Base-by-base conservation (phyloP, 1,140 invertebrate genomes). In the Elymnias hypermnestra region DNA sequence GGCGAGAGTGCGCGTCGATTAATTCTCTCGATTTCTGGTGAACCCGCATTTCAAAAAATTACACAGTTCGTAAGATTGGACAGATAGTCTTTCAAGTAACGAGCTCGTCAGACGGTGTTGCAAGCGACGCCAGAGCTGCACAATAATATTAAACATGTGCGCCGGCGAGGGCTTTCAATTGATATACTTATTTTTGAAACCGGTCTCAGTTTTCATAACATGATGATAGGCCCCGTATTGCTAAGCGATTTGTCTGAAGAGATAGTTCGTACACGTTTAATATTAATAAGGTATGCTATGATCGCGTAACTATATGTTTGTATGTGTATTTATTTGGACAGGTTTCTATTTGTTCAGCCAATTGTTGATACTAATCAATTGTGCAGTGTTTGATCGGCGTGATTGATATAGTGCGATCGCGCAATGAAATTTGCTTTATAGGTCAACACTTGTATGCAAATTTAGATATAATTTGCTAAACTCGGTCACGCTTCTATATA, bases 181-280 rank as follows among this genome's bases (percentile, higher is more conserved):
- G 69, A 83, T 81, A 79, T 76, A 33, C 31, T 33, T 33, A 82
- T 82, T 78, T 72, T 79, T 58, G 61, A 69, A 81, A 77, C 75
- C 75, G 65, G 74, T 79, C 62, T 61, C 53, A 47, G 73, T 77
- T 79, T 81, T 81, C 74, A 75, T 79, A 79, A 83, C 66, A 79
- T 44, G 64, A 67, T 47, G 56, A 57, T 62, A 58, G 36, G 19
- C 28, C 22, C n/a, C n/a, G 31, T 23, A 51, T 43, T 52, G 35
- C 35, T 15, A 29, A 46, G 29, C 19, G 40, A 12, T 33, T 33
- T 33, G 40, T 43, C 39, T 41, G 18, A 17, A 41, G 25, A 19
- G 25, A 26, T 6, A 39, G 37, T 19, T 12, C 18, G 13, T 37
- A 18, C 14, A 21, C 19, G 22, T 40, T 28, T 40, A 39, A 39